Conservation (phyloP, 2,888 invertebrate species). For the Volucella inanis region DNA sequence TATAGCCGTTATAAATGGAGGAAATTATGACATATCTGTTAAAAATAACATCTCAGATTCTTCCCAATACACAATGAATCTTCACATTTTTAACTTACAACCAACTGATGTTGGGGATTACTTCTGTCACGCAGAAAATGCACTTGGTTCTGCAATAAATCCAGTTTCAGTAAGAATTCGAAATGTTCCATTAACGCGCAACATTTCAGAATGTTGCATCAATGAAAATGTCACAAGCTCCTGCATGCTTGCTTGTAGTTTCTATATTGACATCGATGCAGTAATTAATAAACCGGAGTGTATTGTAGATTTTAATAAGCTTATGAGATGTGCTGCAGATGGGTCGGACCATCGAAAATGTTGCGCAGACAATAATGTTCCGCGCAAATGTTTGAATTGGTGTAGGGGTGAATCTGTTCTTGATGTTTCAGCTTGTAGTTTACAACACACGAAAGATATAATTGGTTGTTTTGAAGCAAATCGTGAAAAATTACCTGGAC, state of each 20-base stretch:
- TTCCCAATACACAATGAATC: slow-evolving; percentile 89
- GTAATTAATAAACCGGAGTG: slow-evolving; percentile 92
- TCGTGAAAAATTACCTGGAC: slow-evolving; percentile 90
- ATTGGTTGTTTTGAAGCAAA: slow-evolving; percentile 92
- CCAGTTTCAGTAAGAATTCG: slow-evolving; percentile 90
- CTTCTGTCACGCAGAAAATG: slow-evolving; percentile 93
- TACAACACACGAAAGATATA: slow-evolving; percentile 89
- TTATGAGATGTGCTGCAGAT: slow-evolving; percentile 93
- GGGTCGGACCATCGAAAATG: slow-evolving; percentile 93
- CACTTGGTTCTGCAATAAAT: slow-evolving; percentile 89
- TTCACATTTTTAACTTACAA: slow-evolving; percentile 89
- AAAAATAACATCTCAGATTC: slow-evolving; percentile 86
- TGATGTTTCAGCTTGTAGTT: slow-evolving; percentile 86
- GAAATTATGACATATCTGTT: slow-evolving; percentile 88
- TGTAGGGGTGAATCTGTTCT: slow-evolving; percentile 90
- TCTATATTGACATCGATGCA: slow-evolving; percentile 92
- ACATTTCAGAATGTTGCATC: slow-evolving; percentile 92
- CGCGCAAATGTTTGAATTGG: slow-evolving; percentile 91
- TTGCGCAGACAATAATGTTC: slow-evolving; percentile 91
- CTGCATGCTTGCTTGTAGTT: slow-evolving; percentile 93
- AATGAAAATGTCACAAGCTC: slow-evolving; percentile 90
- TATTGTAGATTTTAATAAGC: slow-evolving; percentile 91
- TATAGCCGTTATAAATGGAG: slow-evolving; percentile 90
- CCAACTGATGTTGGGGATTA: slow-evolving; percentile 91
- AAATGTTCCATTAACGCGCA: slow-evolving; percentile 85